phyloP scores from a whole-genome alignment of 2,113 vertebrate species.

The Calyptommatus sinebrachiatus region DNA sequence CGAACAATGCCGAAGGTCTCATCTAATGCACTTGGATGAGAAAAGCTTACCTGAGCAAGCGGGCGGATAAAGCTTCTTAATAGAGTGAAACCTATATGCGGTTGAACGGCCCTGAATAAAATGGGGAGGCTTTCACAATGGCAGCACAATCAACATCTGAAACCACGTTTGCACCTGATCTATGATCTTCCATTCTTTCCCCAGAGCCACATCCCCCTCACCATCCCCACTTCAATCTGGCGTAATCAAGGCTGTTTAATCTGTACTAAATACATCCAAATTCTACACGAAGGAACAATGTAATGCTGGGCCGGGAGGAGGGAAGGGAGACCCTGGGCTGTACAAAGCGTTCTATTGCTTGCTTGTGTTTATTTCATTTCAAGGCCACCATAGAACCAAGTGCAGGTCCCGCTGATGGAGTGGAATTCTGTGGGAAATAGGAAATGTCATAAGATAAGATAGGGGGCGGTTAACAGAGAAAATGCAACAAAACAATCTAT shows the following conservation, averaged over 20 bases:
- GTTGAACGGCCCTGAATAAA: constrained; percentile 33
- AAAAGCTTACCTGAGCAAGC: constrained; percentile 41
- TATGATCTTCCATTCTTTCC: constrained; percentile 36
- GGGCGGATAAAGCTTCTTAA: constrained; percentile 38
- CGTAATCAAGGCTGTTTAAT: constrained; percentile 12
- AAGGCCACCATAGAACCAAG: neutral
- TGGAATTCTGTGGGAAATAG: neutral
- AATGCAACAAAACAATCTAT: neutral
- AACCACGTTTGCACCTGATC: constrained; percentile 55
- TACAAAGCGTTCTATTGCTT: neutral
- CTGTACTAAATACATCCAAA: neutral
- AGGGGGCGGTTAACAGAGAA: neutral
- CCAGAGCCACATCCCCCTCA: neutral
- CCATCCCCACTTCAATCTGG: neutral
- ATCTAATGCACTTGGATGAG: neutral
- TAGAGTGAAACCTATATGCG: constrained; percentile 41
- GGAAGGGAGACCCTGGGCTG: neutral
- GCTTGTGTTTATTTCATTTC: neutral
- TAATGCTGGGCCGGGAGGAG: neutral
- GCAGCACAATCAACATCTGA: constrained; percentile 19
- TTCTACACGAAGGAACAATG: constrained; percentile 57
- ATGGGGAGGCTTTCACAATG: neutral
- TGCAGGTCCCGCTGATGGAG: neutral
- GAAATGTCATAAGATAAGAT: neutral
- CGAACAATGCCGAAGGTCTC: constrained; percentile 49